Conservation (phyloP, 2,113 vertebrate genomes). For the Sarotherodon lohbergeri region DNA sequence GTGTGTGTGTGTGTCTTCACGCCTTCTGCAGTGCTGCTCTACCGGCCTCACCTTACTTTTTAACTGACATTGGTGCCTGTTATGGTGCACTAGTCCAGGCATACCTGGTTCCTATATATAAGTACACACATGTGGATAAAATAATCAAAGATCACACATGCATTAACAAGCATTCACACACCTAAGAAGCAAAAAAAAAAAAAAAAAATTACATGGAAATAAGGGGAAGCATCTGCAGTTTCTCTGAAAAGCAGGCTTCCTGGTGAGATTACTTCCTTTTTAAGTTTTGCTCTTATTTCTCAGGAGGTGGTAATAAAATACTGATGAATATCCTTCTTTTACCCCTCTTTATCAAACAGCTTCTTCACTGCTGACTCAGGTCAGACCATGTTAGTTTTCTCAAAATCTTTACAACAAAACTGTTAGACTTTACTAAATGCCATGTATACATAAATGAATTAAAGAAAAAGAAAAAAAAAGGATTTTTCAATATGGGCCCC, state of each 20-base stretch:
- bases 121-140: not conserved
- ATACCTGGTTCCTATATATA: not conserved
- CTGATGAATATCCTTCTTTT: slow-evolving; percentile 1
- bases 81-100: slow-evolving; percentile 62
- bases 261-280: slow-evolving; percentile 11
- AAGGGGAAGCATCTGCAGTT: slow-evolving; percentile 4
- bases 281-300: not conserved
- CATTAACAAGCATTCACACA: not conserved
- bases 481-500: not conserved
- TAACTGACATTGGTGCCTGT: slow-evolving; percentile 69
- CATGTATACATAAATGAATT: not conserved
- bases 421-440: not conserved
- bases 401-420: not conserved
- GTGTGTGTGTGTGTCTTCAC: not conserved
- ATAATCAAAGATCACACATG: not conserved
- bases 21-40: slow-evolving; percentile 45
- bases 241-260: slow-evolving; percentile 1
- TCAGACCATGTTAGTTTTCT: not conserved
- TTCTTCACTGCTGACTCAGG: not conserved
- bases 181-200: not conserved
- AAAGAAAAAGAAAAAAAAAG: not conserved
- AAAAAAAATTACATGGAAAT: not conserved
- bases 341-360: not conserved
- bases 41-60: slow-evolving; percentile 48
- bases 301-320: slow-evolving; percentile 6